Base-by-base conservation (phyloP, 2,113 vertebrate species). In the Rhinoptilus africanus region DNA sequence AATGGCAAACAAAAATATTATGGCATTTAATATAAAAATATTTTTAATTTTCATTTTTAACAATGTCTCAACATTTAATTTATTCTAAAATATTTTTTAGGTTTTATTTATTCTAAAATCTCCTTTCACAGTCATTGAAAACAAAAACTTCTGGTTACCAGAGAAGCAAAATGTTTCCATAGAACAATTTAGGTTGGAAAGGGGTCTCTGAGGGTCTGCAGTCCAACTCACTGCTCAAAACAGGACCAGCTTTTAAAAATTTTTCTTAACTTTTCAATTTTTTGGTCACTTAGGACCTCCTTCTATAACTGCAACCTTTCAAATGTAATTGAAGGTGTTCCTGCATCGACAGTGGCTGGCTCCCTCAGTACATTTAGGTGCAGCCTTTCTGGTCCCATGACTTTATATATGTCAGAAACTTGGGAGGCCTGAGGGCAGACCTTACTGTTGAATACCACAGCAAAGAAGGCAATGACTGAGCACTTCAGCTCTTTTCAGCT, bases 31-130 rank as follows among this genome's bases (percentile, higher is more conserved):
- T 86, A 43, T 54, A 60, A 88, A 93, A 95, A 86, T 81, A 59
- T 93, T 92, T 84, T 92, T 37, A 78, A 15, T 95, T 86, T 73
- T 88, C 11, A 37, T 74, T 96, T 88, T 81, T 81, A 78, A 84
- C 14, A 57, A 7, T 35, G 11, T 75, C 9, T 94, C 57, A 71
- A 4, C 16, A 4, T 78, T 89, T 69, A 80, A 54, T 63, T 78
- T 91, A 67, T 21, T 91, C 19, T 75, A 59, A 87, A 87, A 85
- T 59, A 48, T 48, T 48, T 22, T 48, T 48, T 22, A 48, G 21
- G 22, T 48, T 11, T 48, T 48, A 59, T 59, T 78, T 92, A 67
- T 23, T 91, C 16, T 75, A 59, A 87, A 87, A 85, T 59, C n/a
- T 75, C 6, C 11, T 47, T 96, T 91, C 22, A 24, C 32, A 71